Conservation (phyloP, 2,797 vertebrate genomes). For the Rhabdomys pumilio region DNA sequence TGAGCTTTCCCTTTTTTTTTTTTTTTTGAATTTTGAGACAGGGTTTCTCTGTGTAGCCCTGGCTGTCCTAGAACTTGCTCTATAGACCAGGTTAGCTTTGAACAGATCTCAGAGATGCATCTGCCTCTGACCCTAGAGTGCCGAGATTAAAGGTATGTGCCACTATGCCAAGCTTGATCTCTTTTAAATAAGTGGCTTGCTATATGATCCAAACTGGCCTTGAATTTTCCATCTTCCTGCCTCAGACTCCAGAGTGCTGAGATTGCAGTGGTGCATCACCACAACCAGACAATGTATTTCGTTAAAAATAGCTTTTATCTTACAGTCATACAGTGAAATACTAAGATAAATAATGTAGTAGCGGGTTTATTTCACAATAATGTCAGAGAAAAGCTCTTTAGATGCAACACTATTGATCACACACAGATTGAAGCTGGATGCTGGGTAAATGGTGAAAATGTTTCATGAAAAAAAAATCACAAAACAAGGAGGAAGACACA, state of each 20-base stretch:
- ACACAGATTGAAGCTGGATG: not conserved
- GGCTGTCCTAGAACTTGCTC: not conserved
- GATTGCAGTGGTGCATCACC: not conserved
- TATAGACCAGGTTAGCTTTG: not conserved
- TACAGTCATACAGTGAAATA: not conserved
- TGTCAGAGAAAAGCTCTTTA: not conserved
- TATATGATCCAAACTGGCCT: not conserved
- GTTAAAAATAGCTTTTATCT: not conserved
- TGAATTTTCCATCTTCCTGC: not conserved
- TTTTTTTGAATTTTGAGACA: not conserved
- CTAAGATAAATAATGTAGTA: not conserved
- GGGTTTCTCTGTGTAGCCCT: not conserved
- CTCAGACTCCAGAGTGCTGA: not conserved
- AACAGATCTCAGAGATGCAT: not conserved
- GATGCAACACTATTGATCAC: not conserved
- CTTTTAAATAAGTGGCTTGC: not conserved
- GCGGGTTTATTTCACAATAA: constrained; percentile 18
- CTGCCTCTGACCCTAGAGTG: not conserved
- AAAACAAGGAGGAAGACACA: not conserved
- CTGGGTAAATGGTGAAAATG: not conserved
- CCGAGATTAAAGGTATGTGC: not conserved
- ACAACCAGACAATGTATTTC: not conserved
- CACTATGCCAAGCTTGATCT: not conserved
- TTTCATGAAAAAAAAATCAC: not conserved
- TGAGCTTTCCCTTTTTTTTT: not conserved